These are phyloP conservation scores for Drymodes brunneopygia DNA, from an alignment of 2,113 vertebrate species.

Conservation along the genomic window DNA sequence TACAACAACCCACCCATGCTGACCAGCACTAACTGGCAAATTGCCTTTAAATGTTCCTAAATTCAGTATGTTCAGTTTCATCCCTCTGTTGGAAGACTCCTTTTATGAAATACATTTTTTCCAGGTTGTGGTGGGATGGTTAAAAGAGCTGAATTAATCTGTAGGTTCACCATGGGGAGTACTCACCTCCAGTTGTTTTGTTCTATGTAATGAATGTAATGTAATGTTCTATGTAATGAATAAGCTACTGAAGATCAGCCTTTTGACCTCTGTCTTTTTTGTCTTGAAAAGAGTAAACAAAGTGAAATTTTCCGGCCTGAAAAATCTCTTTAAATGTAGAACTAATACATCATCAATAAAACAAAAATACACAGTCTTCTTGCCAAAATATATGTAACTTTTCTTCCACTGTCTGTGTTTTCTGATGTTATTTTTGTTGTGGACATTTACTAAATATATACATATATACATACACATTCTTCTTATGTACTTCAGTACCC, in stretches of 20 bases:
- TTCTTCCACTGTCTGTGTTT: neutral
- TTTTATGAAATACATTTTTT: neutral
- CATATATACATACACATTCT: neutral
- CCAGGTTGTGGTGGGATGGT: neutral
- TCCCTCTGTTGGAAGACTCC: neutral
- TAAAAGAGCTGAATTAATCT: neutral
- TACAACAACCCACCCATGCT: neutral
- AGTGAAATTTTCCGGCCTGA: neutral
- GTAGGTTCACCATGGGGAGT: neutral
- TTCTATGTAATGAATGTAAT: neutral
- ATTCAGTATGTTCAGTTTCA: neutral
- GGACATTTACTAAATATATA: neutral
- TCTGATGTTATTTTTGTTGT: neutral
- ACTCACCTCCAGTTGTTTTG: neutral
- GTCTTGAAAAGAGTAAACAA: neutral
- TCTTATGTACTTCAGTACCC: neutral
- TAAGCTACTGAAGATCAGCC: neutral
- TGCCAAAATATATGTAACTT: neutral
- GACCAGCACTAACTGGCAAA: neutral
- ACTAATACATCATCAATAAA: neutral
- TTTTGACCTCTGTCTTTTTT: neutral
- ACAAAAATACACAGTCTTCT: neutral
- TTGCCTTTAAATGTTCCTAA: neutral
- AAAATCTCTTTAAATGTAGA: neutral
- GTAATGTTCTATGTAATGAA: neutral